Conservation (phyloP, 2,888 invertebrate species). For the Timema podura region DNA sequence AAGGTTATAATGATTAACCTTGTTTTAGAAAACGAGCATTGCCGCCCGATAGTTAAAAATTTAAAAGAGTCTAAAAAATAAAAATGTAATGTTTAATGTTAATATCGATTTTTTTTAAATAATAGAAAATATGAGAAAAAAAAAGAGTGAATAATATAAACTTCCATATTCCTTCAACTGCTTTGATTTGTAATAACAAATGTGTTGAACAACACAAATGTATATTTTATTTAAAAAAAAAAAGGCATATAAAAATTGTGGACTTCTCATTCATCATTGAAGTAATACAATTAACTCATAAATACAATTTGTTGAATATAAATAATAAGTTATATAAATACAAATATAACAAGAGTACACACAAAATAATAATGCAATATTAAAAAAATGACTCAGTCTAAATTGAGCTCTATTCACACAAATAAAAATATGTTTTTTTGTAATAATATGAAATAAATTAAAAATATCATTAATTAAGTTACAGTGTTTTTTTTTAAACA, state of each 20-base stretch:
- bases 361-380: conserved; percentile 18
- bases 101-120: not conserved
- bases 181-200: conserved; percentile 17
- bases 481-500: conserved; percentile 14
- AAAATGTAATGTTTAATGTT: not conserved
- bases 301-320: conserved; percentile 29
- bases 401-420: conserved; percentile 21
- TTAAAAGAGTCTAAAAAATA: not conserved
- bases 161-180: conserved; percentile 17
- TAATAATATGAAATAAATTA: conserved; percentile 23
- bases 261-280: conserved; percentile 12
- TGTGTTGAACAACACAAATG: conserved; percentile 11
- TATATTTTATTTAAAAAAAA: conserved; percentile 17
- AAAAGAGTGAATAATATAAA: conserved; percentile 21
- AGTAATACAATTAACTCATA: conserved; percentile 26
- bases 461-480: conserved; percentile 21
- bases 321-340: conserved; percentile 32
- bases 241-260: conserved; percentile 16
- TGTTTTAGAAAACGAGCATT: not conserved
- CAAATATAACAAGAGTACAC: conserved; percentile 25
- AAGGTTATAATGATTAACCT: not conserved
- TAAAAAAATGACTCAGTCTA: conserved; percentile 20
- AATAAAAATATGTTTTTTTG: conserved; percentile 17
- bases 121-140: not conserved
- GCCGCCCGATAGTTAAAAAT: too few species aligned